Evolutionary conservation across 2,113 vertebrate species (phyloP).

Genomic region (cat (Felis catus)): F.catus_Fca126_mat1.0 CM031415.1:101740001-101740500

Average conservation of each 20-base stretch:
- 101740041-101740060: neutral
- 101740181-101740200: neutral
- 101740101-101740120: neutral
- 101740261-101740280: neutral
- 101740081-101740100: neutral
- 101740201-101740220: neutral
- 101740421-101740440: neutral
- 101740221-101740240: neutral
- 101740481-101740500: neutral
- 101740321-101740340: neutral
- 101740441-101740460: neutral
- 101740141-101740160: neutral
- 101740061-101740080: neutral
- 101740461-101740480: neutral
- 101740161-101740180: neutral
- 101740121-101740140: neutral
- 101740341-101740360: neutral
- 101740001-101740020: neutral
- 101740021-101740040: neutral
- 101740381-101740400: neutral
- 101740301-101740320: neutral
- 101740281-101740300: neutral
- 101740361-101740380: neutral
- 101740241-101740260: neutral
- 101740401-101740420: neutral